These are phyloP conservation scores for Addax nasomaculatus DNA, from an alignment of 2,113 vertebrate genomes.

Conservation along the genomic window DNA sequence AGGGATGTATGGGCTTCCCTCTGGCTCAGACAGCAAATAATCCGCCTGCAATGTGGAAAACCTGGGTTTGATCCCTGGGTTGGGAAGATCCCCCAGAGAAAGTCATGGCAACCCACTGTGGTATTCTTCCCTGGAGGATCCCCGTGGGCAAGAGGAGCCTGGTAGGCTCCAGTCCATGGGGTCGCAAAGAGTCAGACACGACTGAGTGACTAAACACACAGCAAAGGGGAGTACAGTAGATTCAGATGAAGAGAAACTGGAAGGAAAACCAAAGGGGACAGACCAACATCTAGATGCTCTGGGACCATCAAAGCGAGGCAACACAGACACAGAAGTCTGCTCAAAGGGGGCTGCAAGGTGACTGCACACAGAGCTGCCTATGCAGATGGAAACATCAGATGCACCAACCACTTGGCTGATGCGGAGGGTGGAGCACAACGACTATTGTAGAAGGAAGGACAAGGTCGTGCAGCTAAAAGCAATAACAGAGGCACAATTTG, in stretches of 20 bases:
- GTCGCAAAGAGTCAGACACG: not conserved
- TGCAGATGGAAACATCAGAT: rapidly evolving
- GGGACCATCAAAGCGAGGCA: not conserved
- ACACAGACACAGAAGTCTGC: not conserved
- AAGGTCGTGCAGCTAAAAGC: not conserved
- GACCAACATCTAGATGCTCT: not conserved
- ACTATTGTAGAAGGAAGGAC: not conserved
- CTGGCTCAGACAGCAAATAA: not conserved
- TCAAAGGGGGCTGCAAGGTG: not conserved
- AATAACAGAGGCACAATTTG: not conserved
- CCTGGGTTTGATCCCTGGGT: not conserved
- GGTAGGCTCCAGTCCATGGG: not conserved
- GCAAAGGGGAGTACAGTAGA: not conserved
- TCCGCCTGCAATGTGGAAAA: not conserved
- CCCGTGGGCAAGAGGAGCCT: not conserved
- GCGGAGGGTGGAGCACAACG: not conserved
- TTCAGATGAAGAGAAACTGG: not conserved
- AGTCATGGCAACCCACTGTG: not conserved
- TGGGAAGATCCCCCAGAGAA: not conserved
- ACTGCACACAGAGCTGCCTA: rapidly evolving
- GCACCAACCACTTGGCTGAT: not conserved
- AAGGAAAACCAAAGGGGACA: not conserved
- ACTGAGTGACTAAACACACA: not conserved
- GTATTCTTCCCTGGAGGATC: not conserved
- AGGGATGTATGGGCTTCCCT: not conserved